These are phyloP conservation scores for Lucinisca nassula DNA, from an alignment of 2,888 invertebrate genomes.

Conservation along the genomic window DNA sequence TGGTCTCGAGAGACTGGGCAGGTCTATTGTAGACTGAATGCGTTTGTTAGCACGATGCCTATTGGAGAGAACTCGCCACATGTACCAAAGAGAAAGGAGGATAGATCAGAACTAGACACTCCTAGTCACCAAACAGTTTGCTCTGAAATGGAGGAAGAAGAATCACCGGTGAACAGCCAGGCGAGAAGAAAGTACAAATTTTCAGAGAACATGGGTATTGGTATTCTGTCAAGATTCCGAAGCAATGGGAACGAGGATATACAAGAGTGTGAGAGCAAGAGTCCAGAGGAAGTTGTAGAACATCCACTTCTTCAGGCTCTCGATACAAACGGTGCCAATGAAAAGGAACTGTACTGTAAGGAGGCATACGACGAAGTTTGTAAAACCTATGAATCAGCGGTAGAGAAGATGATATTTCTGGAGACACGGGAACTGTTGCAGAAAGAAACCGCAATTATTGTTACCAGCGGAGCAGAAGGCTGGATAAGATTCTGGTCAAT, in stretches of 20 bases:
- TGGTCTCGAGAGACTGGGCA: slow-evolving; percentile 94
- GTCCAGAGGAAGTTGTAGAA: slow-evolving; percentile 46
- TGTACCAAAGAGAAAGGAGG: not conserved
- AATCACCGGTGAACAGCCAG: slow-evolving; percentile 9
- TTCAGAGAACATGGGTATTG: slow-evolving; percentile 17
- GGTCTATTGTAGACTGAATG: slow-evolving; percentile 78
- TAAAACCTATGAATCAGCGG: slow-evolving; percentile 79
- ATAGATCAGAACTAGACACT: not conserved
- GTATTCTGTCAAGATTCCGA: slow-evolving; percentile 5
- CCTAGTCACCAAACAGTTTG: slow-evolving; percentile 23
- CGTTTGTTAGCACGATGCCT: slow-evolving; percentile 67
- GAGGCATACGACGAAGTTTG: slow-evolving; percentile 76
- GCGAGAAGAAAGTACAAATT: slow-evolving; percentile 27
- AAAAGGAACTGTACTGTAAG: slow-evolving; percentile 36
- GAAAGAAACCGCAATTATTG: slow-evolving; percentile 90
- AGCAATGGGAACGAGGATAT: not conserved
- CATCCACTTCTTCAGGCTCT: slow-evolving; percentile 72
- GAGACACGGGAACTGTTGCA: slow-evolving; percentile 90
- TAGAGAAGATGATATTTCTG: slow-evolving; percentile 90
- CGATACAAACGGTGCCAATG: slow-evolving; percentile 32
- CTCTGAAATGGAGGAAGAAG: slow-evolving; percentile 20
- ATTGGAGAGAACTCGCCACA: slow-evolving; percentile 43
- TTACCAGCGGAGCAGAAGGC: slow-evolving; percentile 93
- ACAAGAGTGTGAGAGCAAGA: not conserved
- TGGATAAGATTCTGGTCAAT: slow-evolving; percentile 94